These are phyloP conservation scores for Osedax frankpressi DNA, from an alignment of 2,888 invertebrate species.

Conservation along the genomic window DNA sequence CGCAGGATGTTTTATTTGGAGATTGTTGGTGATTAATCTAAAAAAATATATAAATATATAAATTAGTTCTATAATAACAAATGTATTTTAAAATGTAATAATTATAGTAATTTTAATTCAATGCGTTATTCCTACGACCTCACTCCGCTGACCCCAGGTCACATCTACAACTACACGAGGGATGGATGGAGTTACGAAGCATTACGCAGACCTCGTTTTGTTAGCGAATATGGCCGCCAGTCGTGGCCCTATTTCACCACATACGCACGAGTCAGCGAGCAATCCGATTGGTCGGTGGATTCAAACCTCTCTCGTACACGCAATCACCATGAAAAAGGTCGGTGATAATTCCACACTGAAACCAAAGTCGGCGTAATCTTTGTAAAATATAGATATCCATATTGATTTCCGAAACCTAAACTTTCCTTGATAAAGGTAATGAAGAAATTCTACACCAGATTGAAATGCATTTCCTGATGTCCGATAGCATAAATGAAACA, in stretches of 20 bases:
- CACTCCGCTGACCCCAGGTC: conserved; percentile 56
- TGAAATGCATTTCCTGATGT: conserved; percentile 45
- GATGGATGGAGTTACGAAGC: conserved; percentile 63
- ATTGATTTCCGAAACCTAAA: not conserved
- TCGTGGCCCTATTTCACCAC: conserved; percentile 66
- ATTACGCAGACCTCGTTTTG: conserved; percentile 71
- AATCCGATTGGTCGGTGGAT: conserved; percentile 48
- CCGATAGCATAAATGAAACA: conserved; percentile 41
- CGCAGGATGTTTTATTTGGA: conserved; percentile 67
- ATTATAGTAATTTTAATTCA: not conserved
- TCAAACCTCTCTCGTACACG: conserved; percentile 49
- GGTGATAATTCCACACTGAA: too few species aligned
- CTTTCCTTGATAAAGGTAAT: conserved; percentile 18
- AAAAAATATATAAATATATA: too few species aligned
- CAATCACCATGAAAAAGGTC: conserved; percentile 63
- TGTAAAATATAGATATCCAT: too few species aligned
- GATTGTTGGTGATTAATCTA: conserved; percentile 64
- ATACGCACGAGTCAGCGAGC: conserved; percentile 47
- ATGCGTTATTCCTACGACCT: not conserved
- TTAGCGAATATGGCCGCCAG: conserved; percentile 91
- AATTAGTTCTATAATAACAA: too few species aligned
- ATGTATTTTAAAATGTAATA: not conserved
- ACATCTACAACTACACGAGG: conserved; percentile 71
- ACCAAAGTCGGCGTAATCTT: too few species aligned
- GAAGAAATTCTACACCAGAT: conserved; percentile 21